Evolutionary conservation across 2,113 vertebrate genomes (phyloP).

Genomic region (Cacatua alba): DNA sequence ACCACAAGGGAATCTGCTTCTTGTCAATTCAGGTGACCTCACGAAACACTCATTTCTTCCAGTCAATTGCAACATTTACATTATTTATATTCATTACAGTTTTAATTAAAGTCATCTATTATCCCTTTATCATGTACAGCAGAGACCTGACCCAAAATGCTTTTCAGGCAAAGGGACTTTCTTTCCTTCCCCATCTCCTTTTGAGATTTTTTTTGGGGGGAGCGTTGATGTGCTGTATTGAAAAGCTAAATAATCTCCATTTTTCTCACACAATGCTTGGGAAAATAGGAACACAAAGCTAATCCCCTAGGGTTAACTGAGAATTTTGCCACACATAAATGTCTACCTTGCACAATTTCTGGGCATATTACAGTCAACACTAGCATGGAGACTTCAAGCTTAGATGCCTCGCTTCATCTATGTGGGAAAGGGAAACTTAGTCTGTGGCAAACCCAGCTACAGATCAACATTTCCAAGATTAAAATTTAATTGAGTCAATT

Average conservation of each 20-base stretch:
- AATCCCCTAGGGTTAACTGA: not conserved
- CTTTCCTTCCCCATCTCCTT: not conserved
- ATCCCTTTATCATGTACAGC: not conserved
- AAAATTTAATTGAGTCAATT: constrained; percentile 76
- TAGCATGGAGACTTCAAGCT: not conserved
- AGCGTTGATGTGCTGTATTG: not conserved
- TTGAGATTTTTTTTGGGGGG: not conserved
- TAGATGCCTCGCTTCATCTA: not conserved
- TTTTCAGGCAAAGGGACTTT: not conserved
- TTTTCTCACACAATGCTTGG: not conserved
- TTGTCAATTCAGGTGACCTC: not conserved
- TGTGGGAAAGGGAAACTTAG: not conserved
- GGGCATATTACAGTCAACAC: not conserved
- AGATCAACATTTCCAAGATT: constrained; percentile 71
- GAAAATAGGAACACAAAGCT: not conserved
- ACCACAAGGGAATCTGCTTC: not conserved
- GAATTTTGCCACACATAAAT: not conserved
- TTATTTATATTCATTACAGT: not conserved
- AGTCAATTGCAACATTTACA: not conserved
- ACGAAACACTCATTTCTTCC: not conserved
- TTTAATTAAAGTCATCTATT: not conserved
- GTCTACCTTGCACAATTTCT: not conserved
- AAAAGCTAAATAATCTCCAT: not conserved
- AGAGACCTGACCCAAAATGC: not conserved
- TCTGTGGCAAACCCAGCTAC: constrained; percentile 19